A percentile compares a stretch with the other conserved stretches of the same genome.
Conservation (phyloP, 2,888 invertebrate species). For the Boloria selene region DNA sequence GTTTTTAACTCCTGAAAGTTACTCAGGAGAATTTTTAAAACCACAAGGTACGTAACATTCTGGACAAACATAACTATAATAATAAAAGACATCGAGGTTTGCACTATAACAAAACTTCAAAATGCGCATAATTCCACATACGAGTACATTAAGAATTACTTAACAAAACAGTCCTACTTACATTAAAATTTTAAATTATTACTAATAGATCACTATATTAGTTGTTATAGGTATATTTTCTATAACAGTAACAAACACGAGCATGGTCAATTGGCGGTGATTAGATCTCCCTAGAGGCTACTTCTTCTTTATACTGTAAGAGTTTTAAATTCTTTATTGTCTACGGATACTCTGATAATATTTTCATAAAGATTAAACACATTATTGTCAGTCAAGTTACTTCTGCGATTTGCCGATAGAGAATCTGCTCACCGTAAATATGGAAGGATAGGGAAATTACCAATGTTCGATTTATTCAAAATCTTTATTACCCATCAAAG, state of each 20-base stretch:
- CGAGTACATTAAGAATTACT: not conserved
- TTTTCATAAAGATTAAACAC: too few relatives aligned
- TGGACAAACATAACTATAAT: not conserved
- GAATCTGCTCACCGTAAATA: not conserved
- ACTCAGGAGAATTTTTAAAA: too few relatives aligned
- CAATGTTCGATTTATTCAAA: constrained; percentile 18
- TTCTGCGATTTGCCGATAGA: too few relatives aligned
- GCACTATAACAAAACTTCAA: not conserved
- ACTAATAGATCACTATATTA: too few relatives aligned
- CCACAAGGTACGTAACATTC: not conserved
- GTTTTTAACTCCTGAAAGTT: too few relatives aligned
- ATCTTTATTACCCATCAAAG: constrained; percentile 38
- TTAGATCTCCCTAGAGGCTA: too few relatives aligned
- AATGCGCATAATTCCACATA: too few relatives aligned
- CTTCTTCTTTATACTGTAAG: too few relatives aligned
- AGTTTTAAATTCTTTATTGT: too few relatives aligned
- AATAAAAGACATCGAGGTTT: not conserved
- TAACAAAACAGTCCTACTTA: not conserved
- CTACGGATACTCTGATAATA: too few relatives aligned
- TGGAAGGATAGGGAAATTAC: constrained; percentile 14
- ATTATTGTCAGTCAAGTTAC: too few relatives aligned
- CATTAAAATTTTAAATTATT: not conserved
- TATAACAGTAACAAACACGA: not conserved
- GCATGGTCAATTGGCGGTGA: not conserved
- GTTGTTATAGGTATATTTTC: not conserved